Evolutionary conservation across 2,888 invertebrate species (phyloP), one percentile per base, ranked within the genome.

Genomic region (Platycheirus rosarum): DNA sequence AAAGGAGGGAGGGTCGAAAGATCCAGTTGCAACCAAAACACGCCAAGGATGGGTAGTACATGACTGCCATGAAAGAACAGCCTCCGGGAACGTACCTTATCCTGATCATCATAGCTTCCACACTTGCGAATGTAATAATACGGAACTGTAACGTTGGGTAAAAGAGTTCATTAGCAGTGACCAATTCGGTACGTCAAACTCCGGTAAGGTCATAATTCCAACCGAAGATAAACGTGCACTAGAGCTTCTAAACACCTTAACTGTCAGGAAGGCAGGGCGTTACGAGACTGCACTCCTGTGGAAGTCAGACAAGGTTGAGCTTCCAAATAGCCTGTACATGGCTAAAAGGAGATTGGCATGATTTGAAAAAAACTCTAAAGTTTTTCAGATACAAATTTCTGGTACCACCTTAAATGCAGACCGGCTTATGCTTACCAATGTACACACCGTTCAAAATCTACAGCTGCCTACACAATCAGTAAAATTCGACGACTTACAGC

Each of bases 181-280:
- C 1, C 26, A 7, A 2, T 23, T 51, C 23, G 51, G 16, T 11
- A 4, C 51, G n/a, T n/a, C n/a, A n/a, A n/a, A n/a, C n/a, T n/a
- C n/a, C n/a, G n/a, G n/a, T n/a, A n/a, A n/a, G n/a, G 2, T 14
- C 29, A 3, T 14, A 51, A 2, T 16, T 16, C 9, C 49, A n/a
- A 65, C 20, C 2, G 35, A 63, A 5, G 48, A 48, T 9, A 26
- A 23, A n/a, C n/a, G n/a, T n/a, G n/a, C n/a, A n/a, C n/a, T n/a
- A n/a, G n/a, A n/a, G n/a, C n/a, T n/a, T n/a, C n/a, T n/a, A n/a
- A n/a, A n/a, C n/a, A n/a, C n/a, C n/a, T n/a, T n/a, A n/a, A n/a
- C n/a, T n/a, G n/a, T n/a, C n/a, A n/a, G n/a, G n/a, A n/a, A n/a
- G n/a, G n/a, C n/a, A n/a, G n/a, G n/a, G n/a, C n/a, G n/a, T n/a